Evolutionary conservation across 2,113 vertebrate genomes (phyloP).

Genomic region (Pseudorhombus dupliciocellatus): DNA sequence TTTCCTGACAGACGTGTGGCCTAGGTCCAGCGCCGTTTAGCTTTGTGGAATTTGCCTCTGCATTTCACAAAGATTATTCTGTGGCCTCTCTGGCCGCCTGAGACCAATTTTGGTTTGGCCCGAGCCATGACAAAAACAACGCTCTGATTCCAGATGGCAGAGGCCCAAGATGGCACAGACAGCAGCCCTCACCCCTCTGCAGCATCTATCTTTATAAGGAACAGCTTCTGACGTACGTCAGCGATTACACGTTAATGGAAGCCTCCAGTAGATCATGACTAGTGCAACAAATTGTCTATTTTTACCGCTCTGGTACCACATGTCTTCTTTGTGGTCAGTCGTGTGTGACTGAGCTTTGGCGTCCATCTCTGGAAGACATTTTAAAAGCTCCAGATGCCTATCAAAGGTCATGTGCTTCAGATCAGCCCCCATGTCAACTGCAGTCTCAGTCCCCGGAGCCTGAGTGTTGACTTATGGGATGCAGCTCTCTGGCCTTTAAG

Average conservation of each 20-base stretch:
- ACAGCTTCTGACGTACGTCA: slow-evolving; percentile 34
- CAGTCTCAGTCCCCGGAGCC: slow-evolving; percentile 52
- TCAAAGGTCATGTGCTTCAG: slow-evolving; percentile 68
- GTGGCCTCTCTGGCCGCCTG: slow-evolving; percentile 68
- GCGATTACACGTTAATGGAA: slow-evolving; percentile 44
- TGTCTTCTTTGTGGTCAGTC: slow-evolving; percentile 51
- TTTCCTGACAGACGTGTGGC: slow-evolving; percentile 63
- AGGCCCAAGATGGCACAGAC: slow-evolving; percentile 64
- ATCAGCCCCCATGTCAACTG: slow-evolving; percentile 57
- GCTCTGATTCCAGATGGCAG: slow-evolving; percentile 61
- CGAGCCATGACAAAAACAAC: slow-evolving; percentile 64
- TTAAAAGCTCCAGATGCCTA: slow-evolving; percentile 68
- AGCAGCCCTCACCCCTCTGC: slow-evolving; percentile 31
- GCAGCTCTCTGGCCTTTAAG: slow-evolving; percentile 52
- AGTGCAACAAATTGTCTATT: slow-evolving; percentile 53
- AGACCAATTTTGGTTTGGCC: slow-evolving; percentile 79
- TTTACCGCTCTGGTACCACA: slow-evolving; percentile 37
- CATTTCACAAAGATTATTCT: slow-evolving; percentile 68
- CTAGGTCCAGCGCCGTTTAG: slow-evolving; percentile 63
- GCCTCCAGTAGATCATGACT: slow-evolving; percentile 22
- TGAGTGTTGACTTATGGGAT: slow-evolving; percentile 54
- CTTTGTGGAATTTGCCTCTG: slow-evolving; percentile 59
- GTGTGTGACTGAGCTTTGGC: slow-evolving; percentile 35
- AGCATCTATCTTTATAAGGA: slow-evolving; percentile 67
- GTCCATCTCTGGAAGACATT: slow-evolving; percentile 51